These are phyloP conservation scores for Ormyrus pomaceus DNA, from an alignment of 2,888 invertebrate species.

Conservation along the genomic window DNA sequence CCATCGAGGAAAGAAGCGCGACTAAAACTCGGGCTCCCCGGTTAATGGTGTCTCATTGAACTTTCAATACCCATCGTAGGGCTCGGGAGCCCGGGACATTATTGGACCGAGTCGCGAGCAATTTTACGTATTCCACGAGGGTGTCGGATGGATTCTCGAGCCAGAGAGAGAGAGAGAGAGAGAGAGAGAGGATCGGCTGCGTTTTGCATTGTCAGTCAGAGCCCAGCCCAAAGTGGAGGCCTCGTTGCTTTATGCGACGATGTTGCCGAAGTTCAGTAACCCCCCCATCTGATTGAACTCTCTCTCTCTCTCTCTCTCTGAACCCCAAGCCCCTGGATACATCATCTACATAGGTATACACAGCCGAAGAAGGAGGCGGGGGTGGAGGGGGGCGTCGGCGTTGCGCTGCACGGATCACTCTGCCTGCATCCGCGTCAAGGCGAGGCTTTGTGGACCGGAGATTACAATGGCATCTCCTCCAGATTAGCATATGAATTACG, in stretches of 20 bases:
- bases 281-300: constrained; percentile 67
- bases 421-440: constrained; percentile 71
- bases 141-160: constrained; percentile 6
- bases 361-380: constrained; percentile 39
- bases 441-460: constrained; percentile 75
- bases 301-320: constrained; percentile 56
- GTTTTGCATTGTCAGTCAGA: constrained; percentile 42
- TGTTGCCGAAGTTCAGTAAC: constrained; percentile 68
- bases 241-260: constrained; percentile 56
- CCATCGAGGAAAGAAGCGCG: background rate
- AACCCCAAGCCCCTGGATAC: constrained; percentile 58
- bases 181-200: constrained; percentile 28
- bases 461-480: constrained; percentile 75
- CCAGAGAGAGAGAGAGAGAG: constrained; percentile 28
- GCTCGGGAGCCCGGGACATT: constrained; percentile 17
- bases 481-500: constrained; percentile 76
- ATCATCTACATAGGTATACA: constrained; percentile 67
- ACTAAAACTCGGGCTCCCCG: background rate
- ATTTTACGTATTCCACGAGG: constrained; percentile 45
- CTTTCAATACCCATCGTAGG: constrained; percentile 10
- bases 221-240: constrained; percentile 44
- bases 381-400: constrained; percentile 13
- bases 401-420: constrained; percentile 67
- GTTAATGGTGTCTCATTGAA: constrained; percentile 20
- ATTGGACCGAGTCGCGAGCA: constrained; percentile 20